Base-by-base conservation (phyloP, 2,797 vertebrate genomes). In the Hyperoplus immaculatus region DNA sequence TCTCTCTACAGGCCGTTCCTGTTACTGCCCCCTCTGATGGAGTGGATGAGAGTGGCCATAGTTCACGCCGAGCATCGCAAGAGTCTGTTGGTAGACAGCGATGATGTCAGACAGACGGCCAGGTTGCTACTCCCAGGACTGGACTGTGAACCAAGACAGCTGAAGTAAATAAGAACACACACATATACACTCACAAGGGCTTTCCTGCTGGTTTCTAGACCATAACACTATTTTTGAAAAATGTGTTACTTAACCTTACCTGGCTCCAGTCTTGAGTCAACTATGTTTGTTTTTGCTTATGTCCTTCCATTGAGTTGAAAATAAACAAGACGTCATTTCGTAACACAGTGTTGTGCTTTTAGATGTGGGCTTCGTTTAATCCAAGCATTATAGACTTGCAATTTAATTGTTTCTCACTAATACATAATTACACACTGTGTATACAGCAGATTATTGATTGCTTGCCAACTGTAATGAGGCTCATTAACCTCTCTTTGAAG, bases 41-140 rank as follows among this genome's bases (percentile, higher is more conserved):
- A 99, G 92, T 99, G 98, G 98, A 99, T 99, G 96, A 93, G 98
- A 0, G 98, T 99, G 85, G 98, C 97, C 83, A 97, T 99, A 83
- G 97, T 98, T 43, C 98, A 98, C 0, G 97, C 98, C 0, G 98
- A 99, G 91, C 98, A 99, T 92, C 97, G 98, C 54, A 97, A 96
- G 89, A 99, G 98, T 85, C 94, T 97, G 6, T 92, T 97, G 1
- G 97, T 99, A 92, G 98, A 99, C 95, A 98, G 97, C 0, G 97
- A 98, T 0, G 98, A 99, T 49, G 96, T 99, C 92, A 92, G 98
- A 81, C 98, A 99, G 93, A 97, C 97, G 0, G 97, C 98, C 56
- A 94, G 98, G 51, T 94, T 97, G 58, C 97, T 99, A 51, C 94
- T 99, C 0, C 97, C 98, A 0, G 98, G 98, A 43, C 95, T 99